These are phyloP conservation scores for Sinocyclocheilus rhinocerous DNA, from an alignment of 2,113 vertebrate genomes.

Conservation along the genomic window DNA sequence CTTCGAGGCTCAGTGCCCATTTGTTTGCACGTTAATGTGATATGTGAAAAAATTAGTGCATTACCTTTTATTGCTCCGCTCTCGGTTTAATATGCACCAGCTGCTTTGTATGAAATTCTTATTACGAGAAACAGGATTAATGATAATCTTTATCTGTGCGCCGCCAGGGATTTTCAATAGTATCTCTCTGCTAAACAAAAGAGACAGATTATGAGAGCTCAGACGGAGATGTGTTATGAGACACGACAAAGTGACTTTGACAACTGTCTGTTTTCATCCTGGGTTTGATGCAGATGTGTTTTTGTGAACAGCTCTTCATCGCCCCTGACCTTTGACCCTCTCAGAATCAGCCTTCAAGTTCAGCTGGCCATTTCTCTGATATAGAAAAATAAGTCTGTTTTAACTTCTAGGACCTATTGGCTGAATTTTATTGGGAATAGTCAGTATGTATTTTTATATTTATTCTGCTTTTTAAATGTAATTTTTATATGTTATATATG, in stretches of 20 bases:
- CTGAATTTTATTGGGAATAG: not conserved
- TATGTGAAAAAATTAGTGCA: not conserved
- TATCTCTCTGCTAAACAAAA: slow-evolving; percentile 30
- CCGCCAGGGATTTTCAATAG: slow-evolving; percentile 2
- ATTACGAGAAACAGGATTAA: slow-evolving; percentile 35
- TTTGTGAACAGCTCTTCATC: slow-evolving; percentile 4
- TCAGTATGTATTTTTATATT: not conserved
- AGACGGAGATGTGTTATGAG: slow-evolving; percentile 7
- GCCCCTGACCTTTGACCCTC: slow-evolving; percentile 13
- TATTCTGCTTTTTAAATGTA: not conserved
- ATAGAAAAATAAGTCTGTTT: not conserved
- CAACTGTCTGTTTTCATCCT: not conserved
- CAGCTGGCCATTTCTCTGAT: not conserved
- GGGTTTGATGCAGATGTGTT: not conserved
- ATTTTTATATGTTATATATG: not conserved
- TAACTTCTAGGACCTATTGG: not conserved
- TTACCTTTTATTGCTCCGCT: not conserved
- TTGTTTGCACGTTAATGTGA: slow-evolving; percentile 19
- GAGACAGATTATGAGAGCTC: slow-evolving; percentile 14
- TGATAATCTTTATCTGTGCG: slow-evolving; percentile 28
- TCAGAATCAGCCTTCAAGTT: not conserved
- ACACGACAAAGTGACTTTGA: slow-evolving; percentile 19
- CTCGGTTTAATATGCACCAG: slow-evolving; percentile 1
- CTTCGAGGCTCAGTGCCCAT: not conserved
- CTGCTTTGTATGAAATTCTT: slow-evolving; percentile 28